A percentile compares a stretch with the other conserved stretches of the same genome.
Evolutionary conservation across 2,888 invertebrate species (phyloP).

Genomic region (Phaonia tiefii): DNA sequence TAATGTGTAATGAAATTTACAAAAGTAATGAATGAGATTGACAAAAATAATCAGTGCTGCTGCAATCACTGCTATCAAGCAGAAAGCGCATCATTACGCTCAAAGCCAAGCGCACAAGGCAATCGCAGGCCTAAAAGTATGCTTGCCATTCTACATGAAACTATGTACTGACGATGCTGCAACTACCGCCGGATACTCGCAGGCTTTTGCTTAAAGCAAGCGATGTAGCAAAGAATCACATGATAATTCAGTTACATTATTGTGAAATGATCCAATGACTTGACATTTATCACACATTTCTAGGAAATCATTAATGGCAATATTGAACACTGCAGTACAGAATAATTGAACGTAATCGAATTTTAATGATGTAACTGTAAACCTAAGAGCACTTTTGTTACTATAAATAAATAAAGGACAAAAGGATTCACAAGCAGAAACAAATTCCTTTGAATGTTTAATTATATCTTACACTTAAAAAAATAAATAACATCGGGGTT

Average conservation of each 20-base stretch:
- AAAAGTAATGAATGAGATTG: constrained; percentile 1
- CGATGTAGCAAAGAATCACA: not conserved
- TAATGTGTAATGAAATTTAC: constrained; percentile 22
- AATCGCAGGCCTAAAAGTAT: constrained; percentile 2
- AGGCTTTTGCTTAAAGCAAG: not conserved
- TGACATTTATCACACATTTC: no score
- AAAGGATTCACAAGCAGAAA: no score
- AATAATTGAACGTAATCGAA: no score
- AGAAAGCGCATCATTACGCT: constrained; percentile 8
- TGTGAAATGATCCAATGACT: no score
- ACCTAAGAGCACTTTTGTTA: no score
- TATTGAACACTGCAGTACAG: no score
- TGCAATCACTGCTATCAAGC: not conserved
- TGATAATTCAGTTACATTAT: not conserved
- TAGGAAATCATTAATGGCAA: constrained; percentile 7
- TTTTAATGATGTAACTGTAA: no score
- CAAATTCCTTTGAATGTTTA: no score
- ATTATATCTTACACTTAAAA: no score
- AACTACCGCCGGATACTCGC: not conserved
- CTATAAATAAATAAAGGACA: no score
- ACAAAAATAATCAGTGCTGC: constrained; percentile 17
- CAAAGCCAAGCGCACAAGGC: not conserved
- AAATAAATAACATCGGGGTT: no score
- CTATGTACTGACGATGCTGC: constrained; percentile 17
- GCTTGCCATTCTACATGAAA: not conserved